Percentiles rank a stretch among this genome's conserved stretches.
phyloP scores from a whole-genome alignment of 2,113 vertebrate species.

The Acrocephalus arundinaceus region DNA sequence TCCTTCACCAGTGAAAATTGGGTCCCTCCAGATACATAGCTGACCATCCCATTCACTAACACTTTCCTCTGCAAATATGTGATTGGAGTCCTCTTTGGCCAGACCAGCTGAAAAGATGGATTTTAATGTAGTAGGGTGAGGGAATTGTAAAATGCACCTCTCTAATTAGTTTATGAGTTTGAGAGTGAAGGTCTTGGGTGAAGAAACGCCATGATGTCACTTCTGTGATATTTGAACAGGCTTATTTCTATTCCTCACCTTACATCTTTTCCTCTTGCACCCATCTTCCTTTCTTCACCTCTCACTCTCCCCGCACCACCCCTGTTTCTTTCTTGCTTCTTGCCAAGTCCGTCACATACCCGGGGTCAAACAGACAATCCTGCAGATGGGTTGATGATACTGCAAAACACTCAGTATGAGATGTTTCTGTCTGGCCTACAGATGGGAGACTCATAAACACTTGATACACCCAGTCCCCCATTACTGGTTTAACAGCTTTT shows the following conservation, averaged over 20 bases:
- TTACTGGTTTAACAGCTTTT: constrained; percentile 53
- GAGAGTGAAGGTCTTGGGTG: not conserved
- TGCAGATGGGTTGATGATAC: constrained; percentile 8
- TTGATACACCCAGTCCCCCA: constrained; percentile 36
- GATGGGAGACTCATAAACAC: constrained; percentile 55
- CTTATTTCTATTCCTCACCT: constrained; percentile 30
- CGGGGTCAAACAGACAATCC: constrained; percentile 10
- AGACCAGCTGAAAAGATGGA: not conserved
- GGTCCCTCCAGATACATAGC: not conserved
- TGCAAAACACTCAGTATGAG: not conserved
- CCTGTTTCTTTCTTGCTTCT: not conserved
- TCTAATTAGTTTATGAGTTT: constrained; percentile 49
- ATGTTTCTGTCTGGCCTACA: constrained; percentile 47
- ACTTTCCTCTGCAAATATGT: not conserved
- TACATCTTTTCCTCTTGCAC: constrained; percentile 4
- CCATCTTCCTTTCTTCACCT: constrained; percentile 23
- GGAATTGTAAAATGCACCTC: not conserved
- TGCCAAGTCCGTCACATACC: not conserved
- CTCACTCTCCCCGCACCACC: not conserved
- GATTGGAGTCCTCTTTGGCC: not conserved
- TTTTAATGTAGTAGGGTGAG: constrained; percentile 24
- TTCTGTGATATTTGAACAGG: constrained; percentile 1
- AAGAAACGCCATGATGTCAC: constrained; percentile 32
- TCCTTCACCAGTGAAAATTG: not conserved
- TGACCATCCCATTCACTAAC: not conserved